Conservation (phyloP, 2,888 invertebrate species). For the Drosophila imparisetae region DNA sequence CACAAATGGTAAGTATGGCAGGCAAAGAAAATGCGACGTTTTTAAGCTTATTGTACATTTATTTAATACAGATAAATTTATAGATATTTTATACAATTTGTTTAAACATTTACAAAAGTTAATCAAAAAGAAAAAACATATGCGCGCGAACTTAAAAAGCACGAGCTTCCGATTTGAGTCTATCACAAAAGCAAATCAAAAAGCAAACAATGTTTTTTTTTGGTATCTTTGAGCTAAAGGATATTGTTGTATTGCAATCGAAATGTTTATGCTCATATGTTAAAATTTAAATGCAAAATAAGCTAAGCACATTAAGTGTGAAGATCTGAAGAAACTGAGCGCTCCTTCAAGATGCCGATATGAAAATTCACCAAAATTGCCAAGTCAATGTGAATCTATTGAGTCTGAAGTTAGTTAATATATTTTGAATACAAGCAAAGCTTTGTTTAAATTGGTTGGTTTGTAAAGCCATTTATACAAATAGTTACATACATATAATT, state of each 20-base stretch:
- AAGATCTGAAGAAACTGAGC: conserved; percentile 14
- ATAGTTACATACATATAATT: conserved; percentile 54
- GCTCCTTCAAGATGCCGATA: conserved; percentile 8
- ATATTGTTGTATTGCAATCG: conserved; percentile 41
- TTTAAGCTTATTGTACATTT: conserved; percentile 75
- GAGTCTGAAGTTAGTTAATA: conserved; percentile 29
- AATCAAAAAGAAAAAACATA: conserved; percentile 25
- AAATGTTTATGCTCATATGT: conserved; percentile 28
- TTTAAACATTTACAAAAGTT: conserved; percentile 74
- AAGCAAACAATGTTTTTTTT: conserved; percentile 47
- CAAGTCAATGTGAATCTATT: conserved; percentile 31
- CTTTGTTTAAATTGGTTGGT: conserved; percentile 22
- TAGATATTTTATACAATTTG: conserved; percentile 67
- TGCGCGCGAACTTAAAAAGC: conserved; percentile 55
- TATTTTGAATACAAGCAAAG: conserved; percentile 25
- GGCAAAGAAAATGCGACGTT: conserved; percentile 40
- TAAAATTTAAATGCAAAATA: conserved; percentile 53
- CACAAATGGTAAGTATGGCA: conserved; percentile 20
- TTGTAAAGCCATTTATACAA: conserved; percentile 58
- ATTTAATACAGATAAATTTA: conserved; percentile 62
- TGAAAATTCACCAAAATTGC: conserved; percentile 32
- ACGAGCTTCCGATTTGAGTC: conserved; percentile 57
- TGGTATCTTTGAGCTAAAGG: conserved; percentile 67
- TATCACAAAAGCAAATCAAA: conserved; percentile 67
- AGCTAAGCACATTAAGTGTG: conserved; percentile 37